Base-by-base conservation (phyloP, 2,797 vertebrate species). In the Allobates femoralis region DNA sequence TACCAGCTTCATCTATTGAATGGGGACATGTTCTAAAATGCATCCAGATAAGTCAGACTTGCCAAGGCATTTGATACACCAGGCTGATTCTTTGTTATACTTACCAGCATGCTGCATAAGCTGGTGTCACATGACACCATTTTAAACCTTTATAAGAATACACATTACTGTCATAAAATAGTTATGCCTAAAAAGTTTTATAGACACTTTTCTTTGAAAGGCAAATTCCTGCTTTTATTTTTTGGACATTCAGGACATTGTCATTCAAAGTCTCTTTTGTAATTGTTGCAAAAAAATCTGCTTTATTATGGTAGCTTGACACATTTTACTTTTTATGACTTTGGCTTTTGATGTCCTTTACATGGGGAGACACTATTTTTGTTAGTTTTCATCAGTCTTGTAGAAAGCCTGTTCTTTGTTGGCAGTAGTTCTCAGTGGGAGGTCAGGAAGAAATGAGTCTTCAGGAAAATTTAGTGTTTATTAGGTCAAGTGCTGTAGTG, bases 291-390 rank as follows among this genome's bases (percentile, higher is more conserved):
- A 73, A 60, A 76, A 46, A 81, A 19, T 46, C 77, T 87, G 41
- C 78, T 90, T 90, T 83, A 66, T 84, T 90, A 74, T 83, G 60
- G 67, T 79, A 87, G 28, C 76, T 89, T 90, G 88, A 90, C 89
- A 90, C 89, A 90, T 92, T 91, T 90, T 23, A 58, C 55, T 79
- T 78, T 60, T 58, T 23, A 16, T 15, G 91, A 88, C 89, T 90
- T n/a, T 92, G 90, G 89, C 94, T 94, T 95, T 94, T 90, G 90
- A 91, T 90, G 88, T 89, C 91, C 90, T 90, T 95, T 95, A 95
- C 94, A 93, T 92, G 91, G 90, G 87, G 83, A 91, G 89, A 90
- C 89, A n/a, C 91, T 37, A 93, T 94, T 89, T 86, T 89, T 89
- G 85, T 92, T 89, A 15, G 37, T 93, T 91, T 95, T 92, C 93